phyloP scores from a whole-genome alignment of 2,797 vertebrate genomes.

The Chelidonichthys spinosus region DNA sequence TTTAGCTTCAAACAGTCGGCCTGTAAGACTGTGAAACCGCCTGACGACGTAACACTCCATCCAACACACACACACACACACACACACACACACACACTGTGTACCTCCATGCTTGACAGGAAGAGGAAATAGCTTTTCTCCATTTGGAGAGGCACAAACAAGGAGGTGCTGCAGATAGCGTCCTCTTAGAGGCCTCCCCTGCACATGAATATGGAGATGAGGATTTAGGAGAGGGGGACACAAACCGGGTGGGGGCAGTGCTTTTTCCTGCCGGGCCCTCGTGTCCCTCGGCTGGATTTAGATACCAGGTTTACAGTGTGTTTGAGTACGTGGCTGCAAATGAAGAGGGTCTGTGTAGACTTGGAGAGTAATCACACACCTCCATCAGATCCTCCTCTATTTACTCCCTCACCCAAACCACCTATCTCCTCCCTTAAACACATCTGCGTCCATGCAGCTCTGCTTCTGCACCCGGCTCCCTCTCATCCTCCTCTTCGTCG shows the following conservation, averaged over 20 bases:
- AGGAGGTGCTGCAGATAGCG: slow-evolving; percentile 77
- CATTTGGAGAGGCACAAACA: slow-evolving; percentile 81
- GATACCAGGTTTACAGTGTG: slow-evolving; percentile 62
- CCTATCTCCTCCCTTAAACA: slow-evolving; percentile 49
- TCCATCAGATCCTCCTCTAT: slow-evolving; percentile 52
- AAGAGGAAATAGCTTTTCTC: slow-evolving; percentile 82
- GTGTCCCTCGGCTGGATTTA: slow-evolving; percentile 73
- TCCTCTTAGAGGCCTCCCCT: slow-evolving; percentile 73
- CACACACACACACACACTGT: slow-evolving; percentile 38
- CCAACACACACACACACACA: slow-evolving; percentile 55
- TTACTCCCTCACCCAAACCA: slow-evolving; percentile 31
- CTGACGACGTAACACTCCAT: slow-evolving; percentile 59
- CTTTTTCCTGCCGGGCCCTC: slow-evolving; percentile 58
- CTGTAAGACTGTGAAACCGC: slow-evolving; percentile 63
- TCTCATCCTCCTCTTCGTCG: slow-evolving; percentile 62
- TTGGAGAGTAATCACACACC: slow-evolving; percentile 70
- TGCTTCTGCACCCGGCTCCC: slow-evolving; percentile 53
- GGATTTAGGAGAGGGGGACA: slow-evolving; percentile 67
- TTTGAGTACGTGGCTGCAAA: slow-evolving; percentile 50
- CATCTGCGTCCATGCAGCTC: slow-evolving; percentile 29
- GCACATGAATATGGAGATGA: slow-evolving; percentile 83
- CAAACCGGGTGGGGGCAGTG: slow-evolving; percentile 50
- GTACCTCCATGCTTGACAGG: slow-evolving; percentile 78
- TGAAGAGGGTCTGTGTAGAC: slow-evolving; percentile 55
- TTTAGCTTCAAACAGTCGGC: slow-evolving; percentile 61